Conservation (phyloP, 1,140 invertebrate species). For the Chrysoperla carnea region DNA sequence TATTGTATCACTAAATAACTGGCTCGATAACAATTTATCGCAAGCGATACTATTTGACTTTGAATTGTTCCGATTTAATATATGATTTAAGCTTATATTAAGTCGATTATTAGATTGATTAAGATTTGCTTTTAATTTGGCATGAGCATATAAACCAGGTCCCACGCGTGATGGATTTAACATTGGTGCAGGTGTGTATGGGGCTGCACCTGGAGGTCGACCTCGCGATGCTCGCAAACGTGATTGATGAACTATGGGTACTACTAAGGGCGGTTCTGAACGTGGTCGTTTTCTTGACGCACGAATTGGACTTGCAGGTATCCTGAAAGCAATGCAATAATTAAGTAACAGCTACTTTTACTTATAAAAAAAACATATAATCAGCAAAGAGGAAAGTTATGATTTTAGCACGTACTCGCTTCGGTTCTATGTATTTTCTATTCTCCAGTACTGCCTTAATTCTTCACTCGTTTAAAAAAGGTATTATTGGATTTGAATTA, state of each 20-base stretch:
- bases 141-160: constrained; percentile 61
- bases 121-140: constrained; percentile 17
- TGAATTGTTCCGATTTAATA: too few species aligned
- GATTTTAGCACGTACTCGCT: too few species aligned
- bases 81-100: too few species aligned
- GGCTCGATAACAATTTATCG: too few species aligned
- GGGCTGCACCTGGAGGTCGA: constrained; percentile 28
- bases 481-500: too few species aligned
- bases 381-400: too few species aligned
- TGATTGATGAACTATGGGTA: constrained; percentile 29
- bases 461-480: too few species aligned
- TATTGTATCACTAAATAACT: constrained; percentile 10
- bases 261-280: constrained; percentile 35
- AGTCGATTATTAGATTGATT: background rate
- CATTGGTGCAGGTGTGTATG: constrained; percentile 85
- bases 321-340: constrained; percentile 21
- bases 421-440: too few species aligned
- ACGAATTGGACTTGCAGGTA: constrained; percentile 39
- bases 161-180: constrained; percentile 75
- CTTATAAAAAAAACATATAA: constrained; percentile 4
- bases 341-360: background rate
- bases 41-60: too few species aligned
- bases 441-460: too few species aligned
- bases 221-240: constrained; percentile 33
- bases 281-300: constrained; percentile 42